Percentiles rank a stretch among this genome's conserved stretches.
phyloP scores from a whole-genome alignment of 1,140 invertebrate genomes.

The Hylaeus anthracinus region DNA sequence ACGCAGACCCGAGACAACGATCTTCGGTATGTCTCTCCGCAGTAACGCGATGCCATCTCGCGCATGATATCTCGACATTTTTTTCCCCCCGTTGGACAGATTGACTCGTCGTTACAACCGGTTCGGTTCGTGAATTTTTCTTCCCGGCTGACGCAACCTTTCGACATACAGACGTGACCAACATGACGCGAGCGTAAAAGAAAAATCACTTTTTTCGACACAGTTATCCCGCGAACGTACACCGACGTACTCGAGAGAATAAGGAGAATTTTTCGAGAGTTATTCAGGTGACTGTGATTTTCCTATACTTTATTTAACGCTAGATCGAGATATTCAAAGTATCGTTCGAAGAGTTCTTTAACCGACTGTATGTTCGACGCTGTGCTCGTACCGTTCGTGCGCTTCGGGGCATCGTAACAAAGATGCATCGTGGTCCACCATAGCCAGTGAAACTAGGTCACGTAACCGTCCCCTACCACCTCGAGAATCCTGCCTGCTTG shows the following conservation, averaged over 20 bases:
- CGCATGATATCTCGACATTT: slow-evolving; percentile 33
- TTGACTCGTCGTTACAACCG: slow-evolving; percentile 63
- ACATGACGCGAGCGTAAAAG: background rate
- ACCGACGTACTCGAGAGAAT: too few relatives aligned
- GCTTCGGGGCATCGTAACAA: slow-evolving; percentile 45
- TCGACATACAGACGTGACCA: slow-evolving; percentile 27
- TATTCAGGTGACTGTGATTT: too few relatives aligned
- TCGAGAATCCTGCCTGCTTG: background rate
- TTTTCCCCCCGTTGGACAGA: slow-evolving; percentile 32
- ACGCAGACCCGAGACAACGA: slow-evolving; percentile 3
- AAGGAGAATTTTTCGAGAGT: too few relatives aligned
- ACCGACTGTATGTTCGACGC: too few relatives aligned
- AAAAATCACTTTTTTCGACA: too few relatives aligned
- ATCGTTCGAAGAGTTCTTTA: too few relatives aligned
- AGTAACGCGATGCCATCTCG: slow-evolving; percentile 34
- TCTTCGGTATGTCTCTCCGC: slow-evolving; percentile 23
- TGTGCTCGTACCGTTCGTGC: slow-evolving; percentile 1
- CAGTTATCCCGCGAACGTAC: too few relatives aligned
- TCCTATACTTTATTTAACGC: too few relatives aligned
- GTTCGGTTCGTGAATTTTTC: slow-evolving; percentile 59
- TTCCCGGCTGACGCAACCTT: slow-evolving; percentile 56
- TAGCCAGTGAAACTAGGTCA: slow-evolving; percentile 57
- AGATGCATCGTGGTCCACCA: slow-evolving; percentile 57
- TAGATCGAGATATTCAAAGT: too few relatives aligned
- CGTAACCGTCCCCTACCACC: slow-evolving; percentile 30